Conservation (phyloP, 2,797 vertebrate species). For the Heliangelus exortis region DNA sequence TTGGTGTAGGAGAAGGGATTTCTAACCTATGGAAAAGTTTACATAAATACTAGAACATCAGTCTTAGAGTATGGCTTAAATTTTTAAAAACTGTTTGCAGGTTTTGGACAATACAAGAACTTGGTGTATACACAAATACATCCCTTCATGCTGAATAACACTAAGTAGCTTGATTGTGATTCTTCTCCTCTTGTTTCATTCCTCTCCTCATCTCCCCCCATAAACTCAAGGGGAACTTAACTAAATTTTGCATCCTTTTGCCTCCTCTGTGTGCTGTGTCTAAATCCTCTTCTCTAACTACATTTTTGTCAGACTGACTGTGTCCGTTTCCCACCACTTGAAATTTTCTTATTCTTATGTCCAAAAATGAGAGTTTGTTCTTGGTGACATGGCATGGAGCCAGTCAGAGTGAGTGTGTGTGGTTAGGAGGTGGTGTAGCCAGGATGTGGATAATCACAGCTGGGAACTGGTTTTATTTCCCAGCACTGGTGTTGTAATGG, state of each 20-base stretch:
- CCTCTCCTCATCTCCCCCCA: background rate
- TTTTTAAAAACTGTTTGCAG: background rate
- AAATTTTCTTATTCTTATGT: background rate
- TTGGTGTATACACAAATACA: background rate
- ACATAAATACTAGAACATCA: background rate
- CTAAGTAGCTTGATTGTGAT: background rate
- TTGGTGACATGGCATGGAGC: accelerated
- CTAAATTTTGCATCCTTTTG: background rate
- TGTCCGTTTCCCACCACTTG: background rate
- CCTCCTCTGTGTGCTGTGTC: background rate
- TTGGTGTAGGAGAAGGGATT: background rate
- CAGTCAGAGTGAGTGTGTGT: accelerated
- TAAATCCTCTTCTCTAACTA: background rate
- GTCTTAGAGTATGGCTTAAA: background rate
- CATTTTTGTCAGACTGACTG: background rate
- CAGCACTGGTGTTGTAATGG: background rate
- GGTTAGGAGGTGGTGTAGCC: background rate
- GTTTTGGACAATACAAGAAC: background rate
- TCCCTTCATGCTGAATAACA: background rate
- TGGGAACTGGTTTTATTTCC: background rate
- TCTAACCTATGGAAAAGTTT: slow-evolving; percentile 23
- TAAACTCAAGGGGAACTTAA: background rate
- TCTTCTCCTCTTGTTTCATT: background rate
- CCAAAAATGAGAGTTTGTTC: background rate
- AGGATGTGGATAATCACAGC: background rate